Evolutionary conservation across 2,888 invertebrate genomes (phyloP).

Genomic region (Apamea monoglypha): DNA sequence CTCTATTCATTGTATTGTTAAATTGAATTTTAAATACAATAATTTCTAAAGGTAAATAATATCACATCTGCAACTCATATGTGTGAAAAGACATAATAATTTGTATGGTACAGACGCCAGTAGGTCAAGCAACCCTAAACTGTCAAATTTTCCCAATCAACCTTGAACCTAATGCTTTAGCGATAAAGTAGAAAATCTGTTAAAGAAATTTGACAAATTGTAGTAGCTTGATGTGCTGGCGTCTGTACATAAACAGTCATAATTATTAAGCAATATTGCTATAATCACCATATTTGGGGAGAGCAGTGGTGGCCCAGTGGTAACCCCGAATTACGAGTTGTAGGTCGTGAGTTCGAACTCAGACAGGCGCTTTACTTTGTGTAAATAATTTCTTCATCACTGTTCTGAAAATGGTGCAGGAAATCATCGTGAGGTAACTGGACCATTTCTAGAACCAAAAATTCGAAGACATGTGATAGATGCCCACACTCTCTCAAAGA

Average conservation of each 20-base stretch:
- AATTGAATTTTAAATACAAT: slow-evolving; percentile 11
- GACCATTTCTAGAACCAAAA: neutral
- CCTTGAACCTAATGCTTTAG: too few relatives aligned
- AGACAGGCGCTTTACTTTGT: neutral
- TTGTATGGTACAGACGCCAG: neutral
- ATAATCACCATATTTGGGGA: neutral
- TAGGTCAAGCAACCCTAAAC: too few relatives aligned
- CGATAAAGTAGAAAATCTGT: too few relatives aligned
- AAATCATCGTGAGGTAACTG: neutral
- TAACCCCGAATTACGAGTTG: neutral
- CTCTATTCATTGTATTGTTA: slow-evolving; percentile 23
- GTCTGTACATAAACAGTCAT: neutral
- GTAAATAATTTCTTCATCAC: neutral
- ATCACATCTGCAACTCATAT: neutral
- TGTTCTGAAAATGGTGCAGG: neutral
- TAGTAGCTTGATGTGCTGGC: too few relatives aligned
- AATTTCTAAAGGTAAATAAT: neutral
- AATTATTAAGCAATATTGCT: neutral
- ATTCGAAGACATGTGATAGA: neutral
- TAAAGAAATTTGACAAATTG: too few relatives aligned
- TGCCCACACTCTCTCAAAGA: too few relatives aligned
- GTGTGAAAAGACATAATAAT: neutral
- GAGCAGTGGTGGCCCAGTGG: neutral
- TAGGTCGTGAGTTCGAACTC: neutral
- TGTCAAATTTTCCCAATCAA: too few relatives aligned